phyloP scores from a whole-genome alignment of 2,113 vertebrate genomes.

The Hypocryptadius cinnamomeus region DNA sequence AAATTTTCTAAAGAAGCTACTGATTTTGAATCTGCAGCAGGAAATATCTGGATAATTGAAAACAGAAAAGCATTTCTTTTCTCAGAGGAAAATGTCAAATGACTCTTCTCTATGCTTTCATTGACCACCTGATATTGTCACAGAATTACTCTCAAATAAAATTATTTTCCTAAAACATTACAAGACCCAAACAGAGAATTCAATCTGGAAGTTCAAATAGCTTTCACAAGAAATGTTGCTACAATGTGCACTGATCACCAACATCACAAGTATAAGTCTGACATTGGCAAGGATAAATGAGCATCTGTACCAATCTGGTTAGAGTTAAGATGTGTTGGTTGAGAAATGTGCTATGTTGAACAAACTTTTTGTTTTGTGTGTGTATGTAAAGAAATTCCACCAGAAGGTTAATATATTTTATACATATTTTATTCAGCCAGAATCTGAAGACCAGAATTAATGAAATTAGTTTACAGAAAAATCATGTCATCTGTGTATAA shows the following conservation, averaged over 20 bases:
- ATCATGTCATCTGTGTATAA: background rate
- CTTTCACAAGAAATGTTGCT: background rate
- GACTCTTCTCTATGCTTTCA: background rate
- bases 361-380: background rate
- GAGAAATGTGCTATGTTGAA: background rate
- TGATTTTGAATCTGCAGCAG: background rate
- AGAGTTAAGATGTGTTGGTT: background rate
- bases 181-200: background rate
- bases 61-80: background rate
- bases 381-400: background rate
- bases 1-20: background rate
- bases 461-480: background rate
- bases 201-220: background rate
- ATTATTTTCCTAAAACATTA: background rate
- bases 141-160: background rate
- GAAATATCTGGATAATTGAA: background rate
- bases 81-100: background rate
- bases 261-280: background rate
- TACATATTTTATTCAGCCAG: background rate
- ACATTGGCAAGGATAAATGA: background rate
- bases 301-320: background rate
- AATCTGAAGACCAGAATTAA: background rate
- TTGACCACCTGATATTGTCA: background rate
- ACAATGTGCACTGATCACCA: background rate
- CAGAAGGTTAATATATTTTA: background rate